Conservation (phyloP, 2,797 vertebrate genomes). For the Pogonophryne albipinna region DNA sequence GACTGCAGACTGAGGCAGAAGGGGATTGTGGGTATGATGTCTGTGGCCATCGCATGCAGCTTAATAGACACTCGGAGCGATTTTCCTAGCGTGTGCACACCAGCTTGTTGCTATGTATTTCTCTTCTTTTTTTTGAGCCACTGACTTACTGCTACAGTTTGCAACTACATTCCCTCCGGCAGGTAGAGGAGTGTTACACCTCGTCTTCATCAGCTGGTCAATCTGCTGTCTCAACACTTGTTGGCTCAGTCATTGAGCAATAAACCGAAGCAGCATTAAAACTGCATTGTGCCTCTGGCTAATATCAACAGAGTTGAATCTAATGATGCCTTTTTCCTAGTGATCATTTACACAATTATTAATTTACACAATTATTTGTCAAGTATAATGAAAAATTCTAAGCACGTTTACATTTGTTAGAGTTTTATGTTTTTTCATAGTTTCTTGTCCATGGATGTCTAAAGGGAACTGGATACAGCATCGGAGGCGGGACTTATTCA, state of each 20-base stretch:
- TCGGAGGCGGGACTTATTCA: too few species aligned
- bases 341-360: constrained; percentile 24
- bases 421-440: not conserved
- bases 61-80: constrained; percentile 19
- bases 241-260: constrained; percentile 40
- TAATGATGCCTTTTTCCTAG: not conserved
- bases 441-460: too few species aligned
- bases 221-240: constrained; percentile 46
- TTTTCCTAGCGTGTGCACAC: constrained; percentile 4
- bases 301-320: constrained; percentile 18
- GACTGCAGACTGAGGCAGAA: constrained; percentile 19
- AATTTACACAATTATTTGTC: constrained; percentile 12
- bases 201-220: constrained; percentile 42
- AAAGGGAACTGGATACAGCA: too few species aligned
- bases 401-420: not conserved
- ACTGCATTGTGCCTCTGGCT: constrained; percentile 6
- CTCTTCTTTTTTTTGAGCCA: constrained; percentile 15
- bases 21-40: constrained; percentile 42
- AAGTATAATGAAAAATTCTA: not conserved
- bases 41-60: constrained; percentile 10
- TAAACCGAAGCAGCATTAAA: constrained; percentile 29
- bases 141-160: constrained; percentile 30
- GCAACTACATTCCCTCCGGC: constrained; percentile 25
- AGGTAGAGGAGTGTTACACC: constrained; percentile 33
- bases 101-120: constrained; percentile 2